phyloP scores from a whole-genome alignment of 2,888 invertebrate species.

The Diloba caeruleocephala region DNA sequence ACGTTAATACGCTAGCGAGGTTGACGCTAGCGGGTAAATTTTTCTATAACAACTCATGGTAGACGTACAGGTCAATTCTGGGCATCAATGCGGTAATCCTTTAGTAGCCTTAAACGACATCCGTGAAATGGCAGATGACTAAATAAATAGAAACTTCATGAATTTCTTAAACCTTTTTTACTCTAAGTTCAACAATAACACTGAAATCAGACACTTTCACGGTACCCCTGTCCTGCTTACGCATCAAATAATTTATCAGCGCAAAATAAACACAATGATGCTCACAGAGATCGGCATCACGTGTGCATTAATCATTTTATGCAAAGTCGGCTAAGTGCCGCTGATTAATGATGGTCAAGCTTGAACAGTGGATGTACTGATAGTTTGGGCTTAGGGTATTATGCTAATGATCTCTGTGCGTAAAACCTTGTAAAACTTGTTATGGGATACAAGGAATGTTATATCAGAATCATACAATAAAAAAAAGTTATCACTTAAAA shows the following conservation, averaged over 20 bases:
- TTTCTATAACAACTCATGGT: too few species aligned
- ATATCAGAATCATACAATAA: too few species aligned
- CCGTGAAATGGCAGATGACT: too few species aligned
- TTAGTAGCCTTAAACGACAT: too few species aligned
- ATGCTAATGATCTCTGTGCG: conserved; percentile 31
- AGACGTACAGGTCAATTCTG: too few species aligned
- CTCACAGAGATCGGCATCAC: conserved; percentile 57
- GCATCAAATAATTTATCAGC: conserved; percentile 35
- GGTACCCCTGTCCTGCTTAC: conserved; percentile 30
- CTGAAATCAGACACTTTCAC: conserved; percentile 12
- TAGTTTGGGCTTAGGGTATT: conserved; percentile 38
- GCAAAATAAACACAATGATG: conserved; percentile 56
- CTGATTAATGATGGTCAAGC: conserved; percentile 87
- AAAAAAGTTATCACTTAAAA: too few species aligned
- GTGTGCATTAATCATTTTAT: conserved; percentile 85
- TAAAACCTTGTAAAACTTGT: not conserved
- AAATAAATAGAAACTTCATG: too few species aligned
- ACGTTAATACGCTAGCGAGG: too few species aligned
- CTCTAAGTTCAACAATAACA: conserved; percentile 19
- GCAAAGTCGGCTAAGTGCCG: conserved; percentile 84
- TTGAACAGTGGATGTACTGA: conserved; percentile 34
- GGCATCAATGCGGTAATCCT: too few species aligned
- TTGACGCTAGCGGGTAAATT: too few species aligned
- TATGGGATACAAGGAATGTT: not conserved
- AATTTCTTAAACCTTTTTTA: conserved; percentile 5